Evolutionary conservation across 2,797 vertebrate species (phyloP).

Genomic region (Typhlichthys eigenmanni): DNA sequence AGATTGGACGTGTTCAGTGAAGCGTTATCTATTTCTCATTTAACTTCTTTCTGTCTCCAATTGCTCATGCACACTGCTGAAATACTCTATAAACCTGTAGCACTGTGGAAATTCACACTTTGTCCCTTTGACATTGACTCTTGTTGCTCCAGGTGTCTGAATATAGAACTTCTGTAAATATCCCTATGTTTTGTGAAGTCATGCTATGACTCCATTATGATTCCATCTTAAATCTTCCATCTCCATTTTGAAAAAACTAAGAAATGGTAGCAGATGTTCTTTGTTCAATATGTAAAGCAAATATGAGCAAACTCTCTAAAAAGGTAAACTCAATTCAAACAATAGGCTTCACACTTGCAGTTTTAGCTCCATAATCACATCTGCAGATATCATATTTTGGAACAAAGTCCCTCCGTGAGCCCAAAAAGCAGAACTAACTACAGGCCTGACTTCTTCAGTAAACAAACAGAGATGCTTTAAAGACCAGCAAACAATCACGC

Average conservation of each 20-base stretch:
- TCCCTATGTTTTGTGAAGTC: too few species aligned
- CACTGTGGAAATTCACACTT: constrained; percentile 8
- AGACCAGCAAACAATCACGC: too few species aligned
- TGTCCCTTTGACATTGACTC: not conserved
- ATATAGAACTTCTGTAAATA: too few species aligned
- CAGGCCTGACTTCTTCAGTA: not conserved
- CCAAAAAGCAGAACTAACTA: not conserved
- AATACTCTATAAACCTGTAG: constrained; percentile 12
- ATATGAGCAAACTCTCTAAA: not conserved
- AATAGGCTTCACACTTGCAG: too few species aligned
- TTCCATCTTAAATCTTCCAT: too few species aligned
- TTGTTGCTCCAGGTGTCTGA: too few species aligned
- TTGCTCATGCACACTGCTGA: constrained; percentile 41
- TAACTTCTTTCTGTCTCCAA: constrained; percentile 37
- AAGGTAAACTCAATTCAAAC: too few species aligned
- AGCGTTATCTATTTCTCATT: constrained; percentile 31
- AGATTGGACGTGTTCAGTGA: constrained; percentile 38
- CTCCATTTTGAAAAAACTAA: not conserved
- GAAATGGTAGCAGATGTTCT: not conserved
- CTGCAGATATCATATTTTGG: not conserved
- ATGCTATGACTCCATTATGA: too few species aligned
- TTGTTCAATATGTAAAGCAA: not conserved
- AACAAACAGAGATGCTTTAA: not conserved
- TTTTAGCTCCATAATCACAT: too few species aligned
- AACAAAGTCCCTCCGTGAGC: not conserved